Conservation (phyloP, 1,140 invertebrate species). For the Drosophila ananassae region DNA sequence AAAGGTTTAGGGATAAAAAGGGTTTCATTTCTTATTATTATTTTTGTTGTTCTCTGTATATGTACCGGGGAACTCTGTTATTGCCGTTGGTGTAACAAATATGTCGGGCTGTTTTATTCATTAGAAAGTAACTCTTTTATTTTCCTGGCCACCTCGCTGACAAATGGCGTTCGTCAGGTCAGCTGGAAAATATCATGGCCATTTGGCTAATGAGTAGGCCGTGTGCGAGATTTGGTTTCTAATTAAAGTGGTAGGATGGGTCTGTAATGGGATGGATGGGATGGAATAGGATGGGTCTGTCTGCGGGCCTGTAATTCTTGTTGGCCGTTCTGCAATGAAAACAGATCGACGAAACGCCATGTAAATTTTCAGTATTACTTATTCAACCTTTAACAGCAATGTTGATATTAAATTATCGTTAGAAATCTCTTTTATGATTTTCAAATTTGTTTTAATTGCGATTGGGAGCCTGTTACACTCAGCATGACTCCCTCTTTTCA, state of each 20-base stretch:
- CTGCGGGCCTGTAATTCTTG: slow-evolving; percentile 14
- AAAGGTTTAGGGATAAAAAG: slow-evolving; percentile 13
- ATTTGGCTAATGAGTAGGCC: slow-evolving; percentile 48
- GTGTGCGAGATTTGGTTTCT: slow-evolving; percentile 3
- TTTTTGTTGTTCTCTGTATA: slow-evolving; percentile 5
- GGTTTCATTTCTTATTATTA: slow-evolving; percentile 3
- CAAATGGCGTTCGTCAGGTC: slow-evolving; percentile 38
- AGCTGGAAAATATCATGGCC: slow-evolving; percentile 6
- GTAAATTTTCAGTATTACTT: background rate
- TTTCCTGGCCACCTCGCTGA: slow-evolving; percentile 21
- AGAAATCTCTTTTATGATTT: slow-evolving; percentile 7
- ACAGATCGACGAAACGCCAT: background rate
- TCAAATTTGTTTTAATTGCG: slow-evolving; percentile 6
- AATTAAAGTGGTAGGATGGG: slow-evolving; percentile 36
- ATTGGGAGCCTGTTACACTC: slow-evolving; percentile 11
- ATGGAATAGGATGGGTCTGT: too few relatives aligned
- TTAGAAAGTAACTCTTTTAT: slow-evolving; percentile 33
- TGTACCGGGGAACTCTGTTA: slow-evolving; percentile 2
- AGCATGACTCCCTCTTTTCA: background rate
- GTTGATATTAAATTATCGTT: background rate
- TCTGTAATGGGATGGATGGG: too few relatives aligned
- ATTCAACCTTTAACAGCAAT: background rate
- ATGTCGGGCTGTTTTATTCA: slow-evolving; percentile 38
- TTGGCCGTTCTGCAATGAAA: background rate
- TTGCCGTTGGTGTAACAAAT: slow-evolving; percentile 4